Percentiles rank a stretch among this genome's conserved stretches.
phyloP scores from a whole-genome alignment of 2,797 vertebrate genomes.

The Sorex maritimensis region DNA sequence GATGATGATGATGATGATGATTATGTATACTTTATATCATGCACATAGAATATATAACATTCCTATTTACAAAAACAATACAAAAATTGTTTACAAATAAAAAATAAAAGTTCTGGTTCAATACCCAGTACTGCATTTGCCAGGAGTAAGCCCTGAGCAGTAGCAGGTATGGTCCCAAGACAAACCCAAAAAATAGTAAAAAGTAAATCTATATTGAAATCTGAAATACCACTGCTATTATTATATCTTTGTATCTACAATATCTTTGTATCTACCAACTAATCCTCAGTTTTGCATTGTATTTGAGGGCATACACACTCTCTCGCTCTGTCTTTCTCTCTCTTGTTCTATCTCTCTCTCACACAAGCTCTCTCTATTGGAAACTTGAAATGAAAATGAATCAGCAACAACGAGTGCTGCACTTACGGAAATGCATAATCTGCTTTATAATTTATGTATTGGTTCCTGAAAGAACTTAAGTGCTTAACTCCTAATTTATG shows the following conservation, averaged over 20 bases:
- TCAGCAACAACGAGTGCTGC: conserved; percentile 69
- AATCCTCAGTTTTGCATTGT: neutral
- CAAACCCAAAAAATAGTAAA: conserved; percentile 3
- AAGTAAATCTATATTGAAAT: conserved; percentile 18
- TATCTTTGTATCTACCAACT: conserved; percentile 13
- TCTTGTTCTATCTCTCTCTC: neutral
- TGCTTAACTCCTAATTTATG: conserved; percentile 76
- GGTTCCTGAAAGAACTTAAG: conserved; percentile 61
- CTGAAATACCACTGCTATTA: neutral
- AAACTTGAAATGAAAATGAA: conserved; percentile 75
- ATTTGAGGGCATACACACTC: neutral
- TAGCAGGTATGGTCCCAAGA: neutral
- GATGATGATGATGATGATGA: too few species aligned
- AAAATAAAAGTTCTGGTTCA: too few species aligned
- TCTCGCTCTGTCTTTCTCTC: neutral
- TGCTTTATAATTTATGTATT: conserved; percentile 80
- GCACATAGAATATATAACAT: neutral
- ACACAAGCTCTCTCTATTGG: neutral
- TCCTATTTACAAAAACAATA: neutral
- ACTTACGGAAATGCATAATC: conserved; percentile 80
- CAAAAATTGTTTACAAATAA: neutral
- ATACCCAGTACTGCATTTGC: too few species aligned
- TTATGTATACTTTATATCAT: too few species aligned
- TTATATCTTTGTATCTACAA: neutral
- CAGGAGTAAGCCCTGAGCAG: too few species aligned